phyloP scores from a whole-genome alignment of 2,113 vertebrate genomes.

The Megaptera novaeangliae region DNA sequence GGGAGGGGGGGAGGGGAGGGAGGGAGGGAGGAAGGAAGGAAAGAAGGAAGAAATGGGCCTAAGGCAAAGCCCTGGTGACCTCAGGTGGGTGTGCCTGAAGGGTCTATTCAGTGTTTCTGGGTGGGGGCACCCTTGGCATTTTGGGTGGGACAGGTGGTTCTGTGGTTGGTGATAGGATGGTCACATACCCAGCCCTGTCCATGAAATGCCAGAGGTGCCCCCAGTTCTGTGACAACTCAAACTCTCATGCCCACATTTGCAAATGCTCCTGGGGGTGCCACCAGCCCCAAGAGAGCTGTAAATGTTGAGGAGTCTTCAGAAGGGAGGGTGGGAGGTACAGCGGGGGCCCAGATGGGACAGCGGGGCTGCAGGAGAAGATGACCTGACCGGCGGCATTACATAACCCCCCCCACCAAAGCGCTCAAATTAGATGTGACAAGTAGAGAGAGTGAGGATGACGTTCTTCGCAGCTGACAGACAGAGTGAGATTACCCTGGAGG shows the following conservation, averaged over 20 bases:
- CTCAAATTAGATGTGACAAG: background rate
- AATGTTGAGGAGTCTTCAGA: background rate
- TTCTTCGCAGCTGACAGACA: background rate
- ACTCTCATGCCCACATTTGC: background rate
- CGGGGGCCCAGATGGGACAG: background rate
- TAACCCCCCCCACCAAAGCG: background rate
- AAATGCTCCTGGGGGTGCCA: background rate
- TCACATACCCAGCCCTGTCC: background rate
- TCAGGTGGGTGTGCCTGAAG: background rate
- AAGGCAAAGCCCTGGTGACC: background rate
- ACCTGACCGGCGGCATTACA: background rate
- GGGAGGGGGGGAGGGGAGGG: too few species aligned
- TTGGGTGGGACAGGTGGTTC: background rate
- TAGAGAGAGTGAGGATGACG: background rate
- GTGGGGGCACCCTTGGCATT: background rate
- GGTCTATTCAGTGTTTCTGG: background rate
- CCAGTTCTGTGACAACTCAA: background rate
- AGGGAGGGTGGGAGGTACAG: background rate
- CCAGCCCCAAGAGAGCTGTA: background rate
- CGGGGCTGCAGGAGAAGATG: background rate
- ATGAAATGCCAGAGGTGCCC: background rate
- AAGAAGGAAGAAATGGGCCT: background rate
- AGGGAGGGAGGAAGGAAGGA: background rate
- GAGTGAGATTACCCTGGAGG: background rate
- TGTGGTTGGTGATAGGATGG: background rate